Conservation (phyloP, 2,888 invertebrate genomes). For the Uloborus plumipes region DNA sequence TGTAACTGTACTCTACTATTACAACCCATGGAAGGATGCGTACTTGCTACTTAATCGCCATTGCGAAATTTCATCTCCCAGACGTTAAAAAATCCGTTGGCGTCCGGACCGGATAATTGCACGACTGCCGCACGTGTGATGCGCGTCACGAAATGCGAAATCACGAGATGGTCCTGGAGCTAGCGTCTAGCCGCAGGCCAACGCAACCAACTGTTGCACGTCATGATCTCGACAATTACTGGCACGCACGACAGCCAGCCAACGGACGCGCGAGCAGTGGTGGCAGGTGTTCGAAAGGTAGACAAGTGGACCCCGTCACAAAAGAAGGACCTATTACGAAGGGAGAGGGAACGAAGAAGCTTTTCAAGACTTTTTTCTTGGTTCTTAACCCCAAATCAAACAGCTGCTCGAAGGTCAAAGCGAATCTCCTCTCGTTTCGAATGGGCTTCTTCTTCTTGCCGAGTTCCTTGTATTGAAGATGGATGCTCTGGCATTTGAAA, state of each 20-base stretch:
- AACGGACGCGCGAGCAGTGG: constrained; percentile 26
- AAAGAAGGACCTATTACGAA: constrained; percentile 7
- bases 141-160: constrained; percentile 3
- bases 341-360: constrained; percentile 1
- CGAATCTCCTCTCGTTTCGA: not conserved
- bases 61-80: too few relatives aligned
- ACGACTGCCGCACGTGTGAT: constrained; percentile 1
- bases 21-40: too few relatives aligned
- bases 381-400: constrained; percentile 35
- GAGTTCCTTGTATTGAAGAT: too few relatives aligned
- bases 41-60: too few relatives aligned
- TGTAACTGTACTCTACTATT: too few relatives aligned
- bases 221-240: constrained; percentile 36
- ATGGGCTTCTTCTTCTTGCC: too few relatives aligned
- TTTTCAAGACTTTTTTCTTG: not conserved
- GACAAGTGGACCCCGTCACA: constrained; percentile 35
- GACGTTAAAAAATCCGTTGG: constrained; percentile 14
- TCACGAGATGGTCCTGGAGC: not conserved
- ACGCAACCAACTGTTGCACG: constrained; percentile 25
- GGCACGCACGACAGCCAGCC: constrained; percentile 46
- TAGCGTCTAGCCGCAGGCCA: constrained; percentile 6
- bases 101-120: not conserved
- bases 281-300: constrained; percentile 44
- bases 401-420: constrained; percentile 55
- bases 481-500: too few relatives aligned